Conservation (phyloP, 2,888 invertebrate genomes). For the Chloroclystis v-ata region DNA sequence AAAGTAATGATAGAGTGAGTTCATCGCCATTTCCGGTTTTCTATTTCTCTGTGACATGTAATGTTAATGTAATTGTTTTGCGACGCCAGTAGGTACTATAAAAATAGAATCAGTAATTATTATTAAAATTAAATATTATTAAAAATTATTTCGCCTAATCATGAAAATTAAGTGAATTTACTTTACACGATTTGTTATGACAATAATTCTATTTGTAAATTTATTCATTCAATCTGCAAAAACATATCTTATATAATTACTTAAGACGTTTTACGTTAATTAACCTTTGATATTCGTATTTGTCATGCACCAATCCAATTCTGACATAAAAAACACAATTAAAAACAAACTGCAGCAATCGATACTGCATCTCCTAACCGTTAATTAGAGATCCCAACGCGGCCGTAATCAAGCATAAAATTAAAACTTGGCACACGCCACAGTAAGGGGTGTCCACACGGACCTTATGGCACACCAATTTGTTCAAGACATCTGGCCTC, state of each 20-base stretch:
- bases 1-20: slow-evolving; percentile 23
- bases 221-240: too few relatives aligned
- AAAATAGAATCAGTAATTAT: too few relatives aligned
- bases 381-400: slow-evolving; percentile 67
- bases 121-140: too few relatives aligned
- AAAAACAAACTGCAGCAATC: slow-evolving; percentile 38
- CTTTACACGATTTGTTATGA: too few relatives aligned
- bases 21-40: slow-evolving; percentile 30
- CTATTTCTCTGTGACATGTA: slow-evolving; percentile 12
- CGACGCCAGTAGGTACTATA: background rate
- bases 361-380: slow-evolving; percentile 57
- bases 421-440: slow-evolving; percentile 77
- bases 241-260: too few relatives aligned
- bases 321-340: slow-evolving; percentile 7
- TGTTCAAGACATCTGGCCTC: slow-evolving; percentile 76
- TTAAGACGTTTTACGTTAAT: too few relatives aligned
- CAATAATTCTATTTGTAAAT: too few relatives aligned
- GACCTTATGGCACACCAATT: slow-evolving; percentile 74
- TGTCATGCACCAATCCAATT: background rate
- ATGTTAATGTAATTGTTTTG: slow-evolving; percentile 11
- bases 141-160: too few relatives aligned
- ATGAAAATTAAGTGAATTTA: too few relatives aligned
- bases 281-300: background rate
- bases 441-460: slow-evolving; percentile 71
- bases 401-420: slow-evolving; percentile 76